A percentile compares a stretch with the other conserved stretches of the same genome.
Evolutionary conservation across 2,888 invertebrate genomes (phyloP).

Genomic region (Ypsolopha scabrella): DNA sequence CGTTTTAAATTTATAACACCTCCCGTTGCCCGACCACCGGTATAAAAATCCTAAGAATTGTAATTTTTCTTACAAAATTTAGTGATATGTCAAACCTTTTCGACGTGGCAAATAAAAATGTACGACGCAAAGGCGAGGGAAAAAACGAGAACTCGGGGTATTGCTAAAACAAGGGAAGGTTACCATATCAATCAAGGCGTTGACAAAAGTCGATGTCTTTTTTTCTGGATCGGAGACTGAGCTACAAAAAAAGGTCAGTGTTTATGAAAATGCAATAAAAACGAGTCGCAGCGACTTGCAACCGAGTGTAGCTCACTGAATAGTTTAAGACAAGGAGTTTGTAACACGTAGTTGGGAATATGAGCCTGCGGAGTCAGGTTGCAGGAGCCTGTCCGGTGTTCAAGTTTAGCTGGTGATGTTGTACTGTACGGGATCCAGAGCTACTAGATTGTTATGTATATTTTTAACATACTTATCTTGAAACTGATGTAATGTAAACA

Average conservation of each 20-base stretch:
- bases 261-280: conserved; percentile 51
- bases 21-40: conserved; percentile 49
- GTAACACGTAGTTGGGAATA: too few relatives aligned
- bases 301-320: too few relatives aligned
- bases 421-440: too few relatives aligned
- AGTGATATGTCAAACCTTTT: conserved; percentile 67
- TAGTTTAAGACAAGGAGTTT: too few relatives aligned
- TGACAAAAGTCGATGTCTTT: conserved; percentile 57
- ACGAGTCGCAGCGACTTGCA: neutral
- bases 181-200: conserved; percentile 67
- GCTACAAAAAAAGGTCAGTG: conserved; percentile 56
- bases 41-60: conserved; percentile 58
- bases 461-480: too few relatives aligned
- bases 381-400: too few relatives aligned
- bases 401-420: too few relatives aligned
- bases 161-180: conserved; percentile 69
- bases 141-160: conserved; percentile 47
- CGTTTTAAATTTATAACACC: conserved; percentile 55
- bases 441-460: too few relatives aligned
- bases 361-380: too few relatives aligned
- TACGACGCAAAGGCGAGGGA: conserved; percentile 46
- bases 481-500: too few relatives aligned
- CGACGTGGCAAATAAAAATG: conserved; percentile 65
- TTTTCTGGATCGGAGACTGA: conserved; percentile 37
- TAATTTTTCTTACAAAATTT: conserved; percentile 66